A percentile compares a stretch with the other conserved stretches of the same genome.
phyloP scores from a whole-genome alignment of 2,113 vertebrate species.

The Isichthys henryi region DNA sequence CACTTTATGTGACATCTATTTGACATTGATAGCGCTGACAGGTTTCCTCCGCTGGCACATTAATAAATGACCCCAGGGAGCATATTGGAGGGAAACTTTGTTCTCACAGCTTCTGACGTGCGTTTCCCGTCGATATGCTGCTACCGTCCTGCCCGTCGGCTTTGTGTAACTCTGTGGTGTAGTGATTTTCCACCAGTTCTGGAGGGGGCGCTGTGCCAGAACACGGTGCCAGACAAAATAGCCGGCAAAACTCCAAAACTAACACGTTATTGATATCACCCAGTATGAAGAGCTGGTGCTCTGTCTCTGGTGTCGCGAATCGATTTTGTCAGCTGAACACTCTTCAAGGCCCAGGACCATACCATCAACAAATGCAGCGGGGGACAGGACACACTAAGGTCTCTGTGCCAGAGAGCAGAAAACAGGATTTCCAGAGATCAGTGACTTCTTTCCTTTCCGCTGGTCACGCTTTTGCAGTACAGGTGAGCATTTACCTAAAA shows the following conservation, averaged over 20 bases:
- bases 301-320: not conserved
- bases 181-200: not conserved
- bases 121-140: not conserved
- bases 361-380: not conserved
- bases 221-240: not conserved
- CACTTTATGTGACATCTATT: not conserved
- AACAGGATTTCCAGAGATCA: not conserved
- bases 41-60: not conserved
- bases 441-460: not conserved
- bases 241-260: not conserved
- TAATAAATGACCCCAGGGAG: not conserved
- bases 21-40: not conserved
- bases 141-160: not conserved
- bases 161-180: not conserved
- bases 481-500: not conserved
- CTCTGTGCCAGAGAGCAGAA: not conserved
- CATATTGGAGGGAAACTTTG: not conserved
- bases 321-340: not conserved
- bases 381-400: not conserved
- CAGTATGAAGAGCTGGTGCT: not conserved
- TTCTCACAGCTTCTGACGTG: not conserved
- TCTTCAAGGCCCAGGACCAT: not conserved
- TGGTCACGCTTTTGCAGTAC: not conserved
- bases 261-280: not conserved
- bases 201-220: not conserved